Base-by-base conservation (phyloP, 2,888 invertebrate species). In the Noctua comes region DNA sequence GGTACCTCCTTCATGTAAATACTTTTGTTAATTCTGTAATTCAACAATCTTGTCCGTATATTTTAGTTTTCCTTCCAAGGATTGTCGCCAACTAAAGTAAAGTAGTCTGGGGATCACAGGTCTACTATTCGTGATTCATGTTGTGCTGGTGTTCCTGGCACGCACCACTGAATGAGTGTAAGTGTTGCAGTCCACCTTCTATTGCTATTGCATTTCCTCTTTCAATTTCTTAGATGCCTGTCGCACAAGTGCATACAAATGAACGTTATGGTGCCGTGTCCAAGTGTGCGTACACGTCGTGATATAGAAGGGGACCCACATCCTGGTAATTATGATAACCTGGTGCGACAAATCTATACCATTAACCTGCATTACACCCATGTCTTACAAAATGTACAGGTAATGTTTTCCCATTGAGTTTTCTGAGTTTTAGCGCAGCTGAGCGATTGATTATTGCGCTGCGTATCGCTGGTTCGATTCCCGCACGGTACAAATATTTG, bases 71-170 rank as follows among this genome's bases (percentile, higher is more conserved):
- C 18, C 24, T 48, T 2, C 21, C 36, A 2, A 13, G 6, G n/a
- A n/a, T 51, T 10, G 11, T 31, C 36, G 8, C 2, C 1, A 51
- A 31, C 40, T 73, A 51, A 24, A 40, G 13, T 57, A 40, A 4
- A 51, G 40, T 46, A 36, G 6, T 4, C 3, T 24, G 62, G 31
- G 24, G 7, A 16, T 46, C 43, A 43, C 46, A 36, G 36, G 48
- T n/a, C 8, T 65, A 43, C 73, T 76, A 43, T 54, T 48, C 21
- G 16, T 11, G 18, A 21, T 21, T 74, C n/a, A 74, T 76, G 76
- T 54, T 11, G 16, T 54, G 64, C 76, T 76, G 51, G 76, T 76
- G n/a, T 16, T 65, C 24, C n/a, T 76, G 75, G 43, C 76, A 76
- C 51, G 65, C 10, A n/a, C n/a, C 48, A 10, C 21, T 51, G 8